A percentile compares a stretch with the other conserved stretches of the same genome.
Conservation (phyloP, 2,113 vertebrate genomes). For the Corvus hawaiiensis region DNA sequence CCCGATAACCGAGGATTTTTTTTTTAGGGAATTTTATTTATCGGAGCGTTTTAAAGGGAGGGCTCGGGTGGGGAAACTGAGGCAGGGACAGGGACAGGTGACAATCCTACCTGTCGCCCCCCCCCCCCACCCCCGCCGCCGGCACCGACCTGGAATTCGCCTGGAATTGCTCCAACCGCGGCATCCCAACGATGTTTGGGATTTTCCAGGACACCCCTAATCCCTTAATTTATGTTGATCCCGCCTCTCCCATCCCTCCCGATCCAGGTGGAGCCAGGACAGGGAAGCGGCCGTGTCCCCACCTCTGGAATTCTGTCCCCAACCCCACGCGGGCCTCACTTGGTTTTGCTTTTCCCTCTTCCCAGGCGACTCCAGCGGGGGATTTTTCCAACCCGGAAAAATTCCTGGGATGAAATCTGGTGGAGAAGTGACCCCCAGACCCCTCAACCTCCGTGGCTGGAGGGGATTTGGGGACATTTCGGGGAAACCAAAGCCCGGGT, state of each 20-base stretch:
- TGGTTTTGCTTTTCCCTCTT: neutral
- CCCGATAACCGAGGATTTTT: neutral
- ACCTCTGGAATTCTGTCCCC: neutral
- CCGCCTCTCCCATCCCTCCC: neutral
- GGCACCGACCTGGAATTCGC: neutral
- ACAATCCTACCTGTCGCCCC: neutral
- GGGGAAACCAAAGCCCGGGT: neutral
- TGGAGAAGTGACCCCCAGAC: neutral
- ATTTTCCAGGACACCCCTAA: neutral
- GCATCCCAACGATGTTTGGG: neutral
- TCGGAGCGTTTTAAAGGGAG: neutral
- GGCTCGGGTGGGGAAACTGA: neutral
- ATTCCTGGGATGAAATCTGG: neutral
- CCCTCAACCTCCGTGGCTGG: rapidly evolving
- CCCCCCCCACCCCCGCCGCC: too few species aligned
- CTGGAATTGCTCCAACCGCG: neutral
- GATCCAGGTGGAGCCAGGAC: neutral
- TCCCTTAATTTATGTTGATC: neutral
- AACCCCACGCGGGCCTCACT: neutral
- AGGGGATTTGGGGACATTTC: neutral
- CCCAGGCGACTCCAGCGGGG: neutral
- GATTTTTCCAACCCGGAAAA: neutral
- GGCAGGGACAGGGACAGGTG: neutral
- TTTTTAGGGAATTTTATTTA: neutral
- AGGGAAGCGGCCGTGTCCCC: neutral